A percentile compares a stretch with the other conserved stretches of the same genome.
Conservation (phyloP, 1,140 invertebrate genomes). For the Eueides isabella region DNA sequence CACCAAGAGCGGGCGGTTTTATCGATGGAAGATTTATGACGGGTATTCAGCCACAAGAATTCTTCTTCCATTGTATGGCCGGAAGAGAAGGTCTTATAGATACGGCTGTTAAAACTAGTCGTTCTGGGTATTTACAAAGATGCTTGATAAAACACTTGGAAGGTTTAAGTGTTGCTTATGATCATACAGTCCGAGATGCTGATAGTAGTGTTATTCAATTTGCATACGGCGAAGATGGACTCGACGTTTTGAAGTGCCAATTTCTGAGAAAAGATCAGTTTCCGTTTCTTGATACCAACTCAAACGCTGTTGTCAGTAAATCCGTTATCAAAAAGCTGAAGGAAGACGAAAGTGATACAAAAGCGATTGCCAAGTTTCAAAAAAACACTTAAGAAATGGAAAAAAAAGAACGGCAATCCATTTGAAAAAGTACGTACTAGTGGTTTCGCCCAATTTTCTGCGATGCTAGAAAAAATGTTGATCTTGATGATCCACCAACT, state of each 20-base stretch:
- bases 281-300: constrained; percentile 92
- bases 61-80: constrained; percentile 99
- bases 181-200: constrained; percentile 96
- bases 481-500: constrained; percentile 56
- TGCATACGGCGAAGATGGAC: constrained; percentile 98
- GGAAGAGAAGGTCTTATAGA: constrained; percentile 96
- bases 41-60: constrained; percentile 98
- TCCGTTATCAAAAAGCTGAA: constrained; percentile 83
- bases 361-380: constrained; percentile 76
- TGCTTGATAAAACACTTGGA: constrained; percentile 99
- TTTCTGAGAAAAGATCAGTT: constrained; percentile 92
- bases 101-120: constrained; percentile 95
- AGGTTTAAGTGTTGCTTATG: constrained; percentile 95
- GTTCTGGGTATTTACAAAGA: constrained; percentile 98
- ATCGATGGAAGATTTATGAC: constrained; percentile 98
- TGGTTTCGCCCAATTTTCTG: constrained; percentile 62
- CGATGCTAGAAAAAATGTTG: constrained; percentile 56
- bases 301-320: constrained; percentile 84
- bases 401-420: constrained; percentile 82
- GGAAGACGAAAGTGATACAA: constrained; percentile 65
- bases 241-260: constrained; percentile 94
- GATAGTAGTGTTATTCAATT: constrained; percentile 98
- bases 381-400: constrained; percentile 85
- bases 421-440: constrained; percentile 68
- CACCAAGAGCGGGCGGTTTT: constrained; percentile 97